These are phyloP conservation scores for Apogon hyalosoma DNA, from an alignment of 2,797 vertebrate species.

Conservation along the genomic window DNA sequence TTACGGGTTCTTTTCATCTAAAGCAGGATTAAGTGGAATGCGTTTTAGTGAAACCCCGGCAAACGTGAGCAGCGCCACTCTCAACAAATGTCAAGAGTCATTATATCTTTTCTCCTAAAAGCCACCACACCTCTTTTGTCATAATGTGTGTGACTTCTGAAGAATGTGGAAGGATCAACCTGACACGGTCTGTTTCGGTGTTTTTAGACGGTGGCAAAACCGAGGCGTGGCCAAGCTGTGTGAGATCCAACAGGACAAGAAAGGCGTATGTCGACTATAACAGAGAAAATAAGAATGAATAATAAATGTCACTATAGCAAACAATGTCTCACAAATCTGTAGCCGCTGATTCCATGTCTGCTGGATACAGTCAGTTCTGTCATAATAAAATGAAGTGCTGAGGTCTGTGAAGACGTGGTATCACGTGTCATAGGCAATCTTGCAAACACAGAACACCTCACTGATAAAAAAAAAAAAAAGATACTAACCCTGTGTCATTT, in stretches of 20 bases:
- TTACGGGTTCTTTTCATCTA: slow-evolving; percentile 4
- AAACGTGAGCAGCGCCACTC: slow-evolving; percentile 2
- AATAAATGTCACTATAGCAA: neutral
- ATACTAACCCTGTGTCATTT: neutral
- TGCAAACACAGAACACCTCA: slow-evolving; percentile 12
- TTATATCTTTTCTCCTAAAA: slow-evolving; percentile 48
- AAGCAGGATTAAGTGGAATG: slow-evolving; percentile 25
- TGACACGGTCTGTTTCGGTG: neutral
- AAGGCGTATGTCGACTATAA: neutral
- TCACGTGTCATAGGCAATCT: slow-evolving; percentile 40
- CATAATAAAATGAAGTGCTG: slow-evolving; percentile 29
- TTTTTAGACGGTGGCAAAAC: slow-evolving; percentile 17
- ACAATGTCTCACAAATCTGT: neutral
- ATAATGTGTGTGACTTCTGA: slow-evolving; percentile 34
- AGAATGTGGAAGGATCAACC: slow-evolving; percentile 62
- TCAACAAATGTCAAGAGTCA: slow-evolving; percentile 11
- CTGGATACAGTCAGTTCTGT: slow-evolving; percentile 15
- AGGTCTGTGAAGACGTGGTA: slow-evolving; percentile 7
- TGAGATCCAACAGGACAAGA: slow-evolving; percentile 1
- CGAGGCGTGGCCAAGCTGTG: slow-evolving; percentile 8
- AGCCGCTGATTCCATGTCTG: slow-evolving; percentile 20
- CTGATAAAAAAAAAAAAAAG: neutral
- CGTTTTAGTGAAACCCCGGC: slow-evolving; percentile 19
- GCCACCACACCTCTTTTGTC: slow-evolving; percentile 52
- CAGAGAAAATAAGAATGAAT: neutral